Conservation (phyloP, 2,888 invertebrate species). For the Tenthredo amoena region DNA sequence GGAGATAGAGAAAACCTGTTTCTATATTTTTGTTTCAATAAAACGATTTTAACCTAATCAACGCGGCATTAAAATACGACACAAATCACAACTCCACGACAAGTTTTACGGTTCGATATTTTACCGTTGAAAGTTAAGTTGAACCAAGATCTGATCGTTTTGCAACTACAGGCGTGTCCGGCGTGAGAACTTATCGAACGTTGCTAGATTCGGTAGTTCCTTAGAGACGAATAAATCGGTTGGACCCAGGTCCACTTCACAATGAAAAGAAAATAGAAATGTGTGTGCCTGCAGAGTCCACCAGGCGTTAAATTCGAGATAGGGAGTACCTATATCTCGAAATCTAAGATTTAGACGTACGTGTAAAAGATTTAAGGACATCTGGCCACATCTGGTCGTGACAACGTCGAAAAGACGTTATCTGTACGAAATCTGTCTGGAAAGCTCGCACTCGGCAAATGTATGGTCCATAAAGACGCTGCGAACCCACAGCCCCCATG, state of each 20-base stretch:
- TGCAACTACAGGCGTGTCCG: constrained; percentile 24
- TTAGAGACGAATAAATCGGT: not conserved
- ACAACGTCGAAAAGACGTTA: constrained; percentile 50
- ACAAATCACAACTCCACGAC: constrained; percentile 27
- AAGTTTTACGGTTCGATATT: constrained; percentile 29
- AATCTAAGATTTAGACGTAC: constrained; percentile 39
- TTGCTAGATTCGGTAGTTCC: constrained; percentile 14
- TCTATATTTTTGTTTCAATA: constrained; percentile 6
- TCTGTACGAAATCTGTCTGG: constrained; percentile 36
- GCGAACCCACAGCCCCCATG: constrained; percentile 65
- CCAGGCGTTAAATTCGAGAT: constrained; percentile 58
- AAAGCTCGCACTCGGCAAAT: constrained; percentile 35
- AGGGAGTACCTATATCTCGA: constrained; percentile 53
- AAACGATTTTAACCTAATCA: constrained; percentile 36
- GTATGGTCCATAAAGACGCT: constrained; percentile 58
- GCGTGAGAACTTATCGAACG: constrained; percentile 9
- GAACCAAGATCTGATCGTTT: not conserved
- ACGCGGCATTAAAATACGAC: constrained; percentile 23
- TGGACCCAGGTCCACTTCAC: not conserved
- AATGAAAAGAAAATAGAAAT: constrained; percentile 31
- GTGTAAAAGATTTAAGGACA: constrained; percentile 53
- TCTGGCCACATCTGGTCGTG: constrained; percentile 54
- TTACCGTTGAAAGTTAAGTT: constrained; percentile 22
- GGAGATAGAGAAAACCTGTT: constrained; percentile 38
- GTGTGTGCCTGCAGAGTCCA: not conserved